A percentile compares a stretch with the other conserved stretches of the same genome.
Conservation (phyloP, 2,888 invertebrate genomes). For the Cancer borealis region DNA sequence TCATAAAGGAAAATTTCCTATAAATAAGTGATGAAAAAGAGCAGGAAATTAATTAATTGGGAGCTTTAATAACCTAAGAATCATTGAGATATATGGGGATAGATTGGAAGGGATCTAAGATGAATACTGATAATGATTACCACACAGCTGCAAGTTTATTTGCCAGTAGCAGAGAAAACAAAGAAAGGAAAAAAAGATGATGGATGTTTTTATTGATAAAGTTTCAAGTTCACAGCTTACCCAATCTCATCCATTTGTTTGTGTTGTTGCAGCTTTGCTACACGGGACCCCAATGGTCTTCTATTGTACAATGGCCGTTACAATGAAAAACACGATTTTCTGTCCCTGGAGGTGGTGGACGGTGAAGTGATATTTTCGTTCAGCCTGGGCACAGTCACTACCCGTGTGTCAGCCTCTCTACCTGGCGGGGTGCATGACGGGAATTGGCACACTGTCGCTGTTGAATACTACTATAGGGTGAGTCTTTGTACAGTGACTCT, state of each 20-base stretch:
- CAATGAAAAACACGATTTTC: constrained; percentile 92
- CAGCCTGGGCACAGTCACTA: constrained; percentile 89
- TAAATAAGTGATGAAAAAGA: neutral
- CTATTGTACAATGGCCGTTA: constrained; percentile 97
- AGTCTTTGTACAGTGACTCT: neutral
- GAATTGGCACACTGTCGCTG: constrained; percentile 91
- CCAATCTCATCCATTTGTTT: neutral
- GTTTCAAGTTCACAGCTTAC: neutral
- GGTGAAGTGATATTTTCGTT: constrained; percentile 91
- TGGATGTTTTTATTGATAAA: neutral
- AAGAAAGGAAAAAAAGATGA: no score
- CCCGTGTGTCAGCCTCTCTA: constrained; percentile 81
- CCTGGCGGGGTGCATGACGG: constrained; percentile 90
- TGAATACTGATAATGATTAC: no score
- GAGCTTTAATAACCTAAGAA: no score
- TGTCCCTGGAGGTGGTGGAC: constrained; percentile 86
- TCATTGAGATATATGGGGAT: no score
- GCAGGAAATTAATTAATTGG: no score
- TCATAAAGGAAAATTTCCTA: neutral
- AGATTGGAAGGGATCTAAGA: no score
- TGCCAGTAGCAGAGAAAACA: no score
- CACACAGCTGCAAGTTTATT: no score
- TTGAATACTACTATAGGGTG: constrained; percentile 91
- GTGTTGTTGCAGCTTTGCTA: constrained; percentile 87
- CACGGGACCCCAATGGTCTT: constrained; percentile 90